Evolutionary conservation across 1,140 invertebrate species (phyloP), one percentile per base, ranked within the genome.

Genomic region (Tetramorium parvispinum): DNA sequence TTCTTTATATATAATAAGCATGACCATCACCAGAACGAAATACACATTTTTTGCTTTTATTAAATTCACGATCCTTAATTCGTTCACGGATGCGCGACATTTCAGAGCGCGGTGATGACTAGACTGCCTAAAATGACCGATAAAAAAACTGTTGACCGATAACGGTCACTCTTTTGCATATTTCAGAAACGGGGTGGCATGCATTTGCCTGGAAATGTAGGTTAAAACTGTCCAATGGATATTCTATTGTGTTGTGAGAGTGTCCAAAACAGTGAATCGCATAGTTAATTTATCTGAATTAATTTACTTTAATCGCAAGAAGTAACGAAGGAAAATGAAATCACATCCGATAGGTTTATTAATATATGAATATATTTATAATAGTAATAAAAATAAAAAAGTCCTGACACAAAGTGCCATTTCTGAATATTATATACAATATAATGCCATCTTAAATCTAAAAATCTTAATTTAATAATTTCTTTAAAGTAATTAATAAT

Each of bases 161-260:
- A 71, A 53, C 37, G 51, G 6, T 8, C 37, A 51, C 46, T 55
- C 53, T 85, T 86, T 71, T 87, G 82, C 88, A 90, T 91, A 91
- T 88, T 79, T 73, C 51, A 88, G 51, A 57, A 70, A 86, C 77
- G 43, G 53, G 71, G n/a, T 51, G 13, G 63, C 46, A 55, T 71
- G 66, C 63, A 76, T 86, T 73, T 83, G 76, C 59, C 43, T 43
- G 43, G 68, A 87, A 83, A 88, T 90, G 65, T 88, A 83, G 87
- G 85, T 85, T 88, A 88, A 91, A 27, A 53, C 53, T 71, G 78
- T 63, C 83, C 57, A 57, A 65, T 51, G 37, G 43, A 21, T 24
- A 66, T 53, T 27, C 32, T 21, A 71, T n/a, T 71, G 53, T 57
- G 24, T 27, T 21, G 43, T 46, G 51, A 55, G 51, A 71, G 77